phyloP scores from a whole-genome alignment of 2,113 vertebrate genomes.

The Trogon melanurus region DNA sequence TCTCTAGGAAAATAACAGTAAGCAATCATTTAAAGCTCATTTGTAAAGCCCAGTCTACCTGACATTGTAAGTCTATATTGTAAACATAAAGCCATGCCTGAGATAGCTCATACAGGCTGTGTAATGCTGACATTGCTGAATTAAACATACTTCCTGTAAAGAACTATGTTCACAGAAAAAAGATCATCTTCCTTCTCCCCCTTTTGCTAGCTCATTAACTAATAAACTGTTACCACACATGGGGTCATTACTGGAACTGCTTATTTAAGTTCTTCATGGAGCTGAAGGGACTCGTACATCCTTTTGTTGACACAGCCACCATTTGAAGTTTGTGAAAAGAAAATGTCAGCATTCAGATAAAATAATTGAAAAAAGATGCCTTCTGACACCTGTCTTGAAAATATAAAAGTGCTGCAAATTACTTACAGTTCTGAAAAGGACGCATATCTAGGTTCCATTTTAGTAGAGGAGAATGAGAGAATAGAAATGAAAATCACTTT shows the following conservation, averaged over 20 bases:
- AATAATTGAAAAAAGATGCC: constrained; percentile 24
- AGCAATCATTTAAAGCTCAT: not conserved
- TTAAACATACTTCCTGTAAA: not conserved
- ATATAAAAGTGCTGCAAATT: not conserved
- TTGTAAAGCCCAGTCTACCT: not conserved
- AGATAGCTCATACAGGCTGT: not conserved
- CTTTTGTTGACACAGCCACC: constrained; percentile 1
- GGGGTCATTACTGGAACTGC: not conserved
- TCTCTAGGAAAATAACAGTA: not conserved
- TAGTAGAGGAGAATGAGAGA: not conserved
- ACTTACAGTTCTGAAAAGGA: constrained; percentile 18
- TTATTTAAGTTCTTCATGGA: not conserved
- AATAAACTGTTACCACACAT: not conserved
- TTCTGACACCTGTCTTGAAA: constrained; percentile 18
- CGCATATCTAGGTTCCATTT: not conserved
- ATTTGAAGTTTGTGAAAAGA: constrained; percentile 16
- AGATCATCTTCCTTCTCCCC: not conserved
- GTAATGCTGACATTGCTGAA: not conserved
- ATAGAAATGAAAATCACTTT: not conserved
- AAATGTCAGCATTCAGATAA: constrained; percentile 22
- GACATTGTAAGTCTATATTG: not conserved
- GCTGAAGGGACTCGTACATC: not conserved
- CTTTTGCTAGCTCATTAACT: constrained; percentile 8
- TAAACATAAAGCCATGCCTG: not conserved
- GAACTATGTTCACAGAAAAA: not conserved